These are phyloP conservation scores for Acanthopagrus latus DNA, from an alignment of 2,797 vertebrate genomes.

Conservation along the genomic window DNA sequence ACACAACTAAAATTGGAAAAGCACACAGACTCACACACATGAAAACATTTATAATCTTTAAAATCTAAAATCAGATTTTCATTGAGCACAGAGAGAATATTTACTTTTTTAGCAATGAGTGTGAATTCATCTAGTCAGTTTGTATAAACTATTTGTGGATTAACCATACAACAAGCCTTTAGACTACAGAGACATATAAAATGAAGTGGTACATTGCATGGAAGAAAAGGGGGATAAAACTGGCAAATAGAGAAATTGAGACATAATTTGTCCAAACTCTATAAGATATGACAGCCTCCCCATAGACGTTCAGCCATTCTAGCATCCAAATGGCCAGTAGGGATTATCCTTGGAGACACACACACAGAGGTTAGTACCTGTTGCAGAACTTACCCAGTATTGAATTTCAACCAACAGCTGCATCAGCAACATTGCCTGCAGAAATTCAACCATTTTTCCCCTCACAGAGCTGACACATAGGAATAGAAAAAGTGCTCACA, in stretches of 20 bases:
- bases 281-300: slow-evolving; percentile 49
- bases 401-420: slow-evolving; percentile 73
- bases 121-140: too few species aligned
- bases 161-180: neutral
- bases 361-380: slow-evolving; percentile 50
- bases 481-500: slow-evolving; percentile 35
- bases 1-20: too few species aligned
- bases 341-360: slow-evolving; percentile 62
- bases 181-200: neutral
- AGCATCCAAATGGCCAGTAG: slow-evolving; percentile 53
- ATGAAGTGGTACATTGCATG: neutral
- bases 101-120: too few species aligned
- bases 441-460: slow-evolving; percentile 48
- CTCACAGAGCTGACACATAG: slow-evolving; percentile 49
- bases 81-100: too few species aligned
- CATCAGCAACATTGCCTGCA: slow-evolving; percentile 70
- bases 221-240: slow-evolving; percentile 9
- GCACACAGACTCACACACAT: too few species aligned
- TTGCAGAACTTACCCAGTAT: slow-evolving; percentile 52
- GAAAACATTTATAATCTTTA: too few species aligned
- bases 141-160: too few species aligned
- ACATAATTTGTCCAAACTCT: slow-evolving; percentile 52
- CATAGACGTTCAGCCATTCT: slow-evolving; percentile 22
- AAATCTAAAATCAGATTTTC: too few species aligned
- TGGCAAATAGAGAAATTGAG: slow-evolving; percentile 19